phyloP scores from a whole-genome alignment of 2,797 vertebrate species.

The Mus minutoides region DNA sequence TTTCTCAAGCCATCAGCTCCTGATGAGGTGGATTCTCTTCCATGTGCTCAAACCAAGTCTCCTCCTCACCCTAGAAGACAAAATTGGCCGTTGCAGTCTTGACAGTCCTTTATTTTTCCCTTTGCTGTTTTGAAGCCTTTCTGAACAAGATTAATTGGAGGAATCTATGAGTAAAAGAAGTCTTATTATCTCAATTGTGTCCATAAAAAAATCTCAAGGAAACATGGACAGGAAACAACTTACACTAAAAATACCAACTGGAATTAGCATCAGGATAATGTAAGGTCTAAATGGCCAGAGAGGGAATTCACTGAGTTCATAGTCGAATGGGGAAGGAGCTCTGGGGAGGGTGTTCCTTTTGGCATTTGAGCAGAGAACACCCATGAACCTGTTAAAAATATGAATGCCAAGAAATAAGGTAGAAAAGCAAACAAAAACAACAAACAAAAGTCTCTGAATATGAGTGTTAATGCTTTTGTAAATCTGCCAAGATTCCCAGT shows the following conservation, averaged over 20 bases:
- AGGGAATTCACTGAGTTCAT: constrained; percentile 46
- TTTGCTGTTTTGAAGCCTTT: background rate
- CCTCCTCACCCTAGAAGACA: background rate
- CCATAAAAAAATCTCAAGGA: background rate
- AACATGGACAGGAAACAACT: background rate
- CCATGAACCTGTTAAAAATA: constrained; percentile 83
- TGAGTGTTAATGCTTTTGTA: constrained; percentile 83
- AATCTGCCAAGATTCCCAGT: constrained; percentile 85
- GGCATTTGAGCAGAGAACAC: constrained; percentile 63
- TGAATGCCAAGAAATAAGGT: constrained; percentile 66
- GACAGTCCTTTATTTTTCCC: background rate
- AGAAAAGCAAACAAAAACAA: constrained; percentile 54
- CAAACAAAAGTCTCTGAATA: constrained; percentile 77
- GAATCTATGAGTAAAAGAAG: background rate
- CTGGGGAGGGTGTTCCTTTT: constrained; percentile 59
- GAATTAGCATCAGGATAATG: constrained; percentile 1
- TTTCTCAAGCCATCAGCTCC: background rate
- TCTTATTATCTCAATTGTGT: background rate
- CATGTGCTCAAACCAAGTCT: background rate
- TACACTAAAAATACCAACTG: constrained; percentile 49
- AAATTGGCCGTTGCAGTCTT: background rate
- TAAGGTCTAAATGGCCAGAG: constrained; percentile 45
- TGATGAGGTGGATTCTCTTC: background rate
- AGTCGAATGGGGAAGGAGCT: constrained; percentile 26
- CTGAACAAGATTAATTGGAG: background rate